Evolutionary conservation across 1,140 invertebrate species (phyloP), one percentile per base, ranked within the genome.

Genomic region (Aphis gossypii): DNA sequence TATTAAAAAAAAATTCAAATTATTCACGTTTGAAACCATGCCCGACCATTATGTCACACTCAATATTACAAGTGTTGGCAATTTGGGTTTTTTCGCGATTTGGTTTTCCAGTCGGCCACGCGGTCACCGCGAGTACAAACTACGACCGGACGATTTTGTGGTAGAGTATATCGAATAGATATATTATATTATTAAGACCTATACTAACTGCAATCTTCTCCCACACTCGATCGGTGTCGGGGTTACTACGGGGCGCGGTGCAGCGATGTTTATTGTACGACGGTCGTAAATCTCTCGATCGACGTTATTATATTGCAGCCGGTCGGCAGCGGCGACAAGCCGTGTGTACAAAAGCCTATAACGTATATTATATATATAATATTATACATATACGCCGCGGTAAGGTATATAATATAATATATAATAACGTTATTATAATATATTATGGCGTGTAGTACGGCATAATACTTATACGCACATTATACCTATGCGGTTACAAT

Each of bases 211-310:
- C 14, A 76, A 14, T 76, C 84, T 41, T 86, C 84, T 86, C 84
- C 84, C 84, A 86, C 84, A 30, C 84, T 51, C 14, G 84, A 8
- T 41, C 38, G 23, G 23, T 18, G 44, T 30, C 30, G 7, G 21
- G 23, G 23, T 11, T 20, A 30, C 9, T 20, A 30, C 9, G 6
- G 83, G 44, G 14, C 35, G 8, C 21, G 48, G 30, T n/a, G 60
- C 60, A n/a, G 11, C 84, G 41, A 38, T 21, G 25, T 30, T 21
- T 30, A n/a, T 20, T 30, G 30, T 88, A 23, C 86, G n/a, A 44
- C 48, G 48, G 30, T 88, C 86, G 86, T 88, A 88, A 51, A 88
- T 88, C 86, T 30, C 21, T 18, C 48, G n/a, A 51, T 88, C 86
- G 86, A 88, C 86, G n/a, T 38, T n/a, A 20, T 46, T 46, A 7